Evolutionary conservation across 2,888 invertebrate species (phyloP), one percentile per base, ranked within the genome.

Genomic region (Eupithecia subfuscata): DNA sequence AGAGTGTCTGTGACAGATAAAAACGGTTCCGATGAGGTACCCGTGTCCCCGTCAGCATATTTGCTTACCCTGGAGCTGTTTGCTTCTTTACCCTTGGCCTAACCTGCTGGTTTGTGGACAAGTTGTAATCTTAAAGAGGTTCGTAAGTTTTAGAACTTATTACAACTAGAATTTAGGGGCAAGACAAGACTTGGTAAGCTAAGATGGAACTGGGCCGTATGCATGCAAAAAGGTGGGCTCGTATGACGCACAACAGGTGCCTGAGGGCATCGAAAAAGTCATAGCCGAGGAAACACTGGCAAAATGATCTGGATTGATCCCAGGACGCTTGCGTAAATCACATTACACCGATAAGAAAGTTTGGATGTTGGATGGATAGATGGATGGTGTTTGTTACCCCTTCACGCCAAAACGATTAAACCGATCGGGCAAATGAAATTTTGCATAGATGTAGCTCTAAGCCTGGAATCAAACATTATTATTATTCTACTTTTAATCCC

Each of bases 1-100:
- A 34, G 87, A 83, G 90, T 93, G 93, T 82, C 84, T 83, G 87
- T 92, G 92, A 92, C 92, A 93, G 93, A 93, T 93, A 92, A 93
- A 93, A 93, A 92, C 89, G 87, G 86, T 85, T 88, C 86, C 89
- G 86, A 86, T 73, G 86, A 90, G 91, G 90, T 88, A 88, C 90
- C 89, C 88, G 86, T 86, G 89, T 87, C 92, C 90, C 90, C 91
- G 92, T 95, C 94, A 94, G 93, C 94, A 89, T 94, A 93, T 94
- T 94, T 93, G 87, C 93, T 89, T 89, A 90, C 91, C 94, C 92
- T 82, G 88, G 82, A 90, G 92, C 92, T 92, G 92, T 94, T 94
- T 94, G 92, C 91, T 91, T 89, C 90, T 91, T 88, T 88, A 90
- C 92, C 92, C 92, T 90, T 90, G 89, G 89, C 90, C 89, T 90